Conservation (phyloP, 2,888 invertebrate genomes). For the Luffia ferchaultella region DNA sequence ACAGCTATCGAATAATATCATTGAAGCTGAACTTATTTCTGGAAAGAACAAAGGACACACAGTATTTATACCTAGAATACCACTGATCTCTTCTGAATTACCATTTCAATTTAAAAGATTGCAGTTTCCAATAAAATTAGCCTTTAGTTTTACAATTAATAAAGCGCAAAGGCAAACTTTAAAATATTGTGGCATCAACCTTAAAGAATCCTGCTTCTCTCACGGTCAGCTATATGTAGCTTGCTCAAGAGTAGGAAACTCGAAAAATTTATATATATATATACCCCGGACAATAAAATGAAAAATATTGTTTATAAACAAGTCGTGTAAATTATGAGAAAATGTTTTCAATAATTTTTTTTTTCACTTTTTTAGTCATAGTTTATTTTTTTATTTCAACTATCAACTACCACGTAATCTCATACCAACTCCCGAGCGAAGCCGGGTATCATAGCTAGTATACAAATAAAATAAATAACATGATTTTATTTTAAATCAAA, state of each 20-base stretch:
- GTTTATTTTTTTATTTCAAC: slow-evolving; percentile 5
- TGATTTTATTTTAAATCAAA: no score
- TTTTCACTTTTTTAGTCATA: slow-evolving; percentile 1
- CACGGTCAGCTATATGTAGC: neutral
- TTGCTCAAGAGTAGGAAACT: slow-evolving; percentile 1
- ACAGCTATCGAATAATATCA: neutral
- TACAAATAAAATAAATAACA: no score
- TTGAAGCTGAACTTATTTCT: slow-evolving; percentile 1
- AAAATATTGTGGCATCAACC: slow-evolving; percentile 2
- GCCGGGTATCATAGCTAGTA: slow-evolving; percentile 5
- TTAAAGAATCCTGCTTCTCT: slow-evolving; percentile 1
- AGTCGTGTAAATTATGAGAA: no score
- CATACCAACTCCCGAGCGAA: slow-evolving; percentile 7
- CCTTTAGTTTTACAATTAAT: slow-evolving; percentile 5
- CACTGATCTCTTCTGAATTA: no score
- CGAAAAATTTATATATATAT: neutral
- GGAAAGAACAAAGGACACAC: slow-evolving; percentile 4
- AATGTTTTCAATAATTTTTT: no score
- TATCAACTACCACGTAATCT: slow-evolving; percentile 6
- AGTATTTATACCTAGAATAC: slow-evolving; percentile 9
- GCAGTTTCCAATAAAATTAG: slow-evolving; percentile 11
- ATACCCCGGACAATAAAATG: slow-evolving; percentile 2
- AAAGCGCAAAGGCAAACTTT: slow-evolving; percentile 1
- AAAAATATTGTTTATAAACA: slow-evolving; percentile 1
- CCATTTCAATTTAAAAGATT: slow-evolving; percentile 10